Percentiles rank a stretch among this genome's conserved stretches.
Evolutionary conservation across 2,113 vertebrate genomes (phyloP).

Genomic region (Mola mola): DNA sequence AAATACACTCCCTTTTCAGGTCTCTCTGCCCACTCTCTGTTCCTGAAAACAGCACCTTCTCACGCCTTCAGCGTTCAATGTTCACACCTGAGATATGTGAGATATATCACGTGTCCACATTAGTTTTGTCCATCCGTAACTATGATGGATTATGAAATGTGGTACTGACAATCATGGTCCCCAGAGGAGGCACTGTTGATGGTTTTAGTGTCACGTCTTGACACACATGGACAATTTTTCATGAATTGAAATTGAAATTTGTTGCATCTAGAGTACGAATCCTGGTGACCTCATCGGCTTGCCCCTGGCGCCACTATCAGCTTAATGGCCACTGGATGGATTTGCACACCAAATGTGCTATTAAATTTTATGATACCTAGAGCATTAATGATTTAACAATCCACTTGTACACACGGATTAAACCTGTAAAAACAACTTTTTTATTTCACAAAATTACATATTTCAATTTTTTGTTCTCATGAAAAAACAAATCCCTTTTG

Average conservation of each 20-base stretch:
- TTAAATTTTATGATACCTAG: no score
- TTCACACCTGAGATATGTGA: not conserved
- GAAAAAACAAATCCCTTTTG: no score
- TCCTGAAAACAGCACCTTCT: not conserved
- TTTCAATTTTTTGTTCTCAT: no score
- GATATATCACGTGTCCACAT: not conserved
- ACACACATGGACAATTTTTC: not conserved
- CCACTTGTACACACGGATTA: no score
- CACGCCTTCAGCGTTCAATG: constrained; percentile 1
- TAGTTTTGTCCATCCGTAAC: not conserved
- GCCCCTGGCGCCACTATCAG: no score
- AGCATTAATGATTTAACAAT: no score
- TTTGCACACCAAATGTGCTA: no score
- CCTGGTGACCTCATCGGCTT: no score
- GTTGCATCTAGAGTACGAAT: no score
- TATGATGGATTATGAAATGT: not conserved
- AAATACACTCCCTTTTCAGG: not conserved
- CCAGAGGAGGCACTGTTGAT: not conserved
- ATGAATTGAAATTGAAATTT: no score
- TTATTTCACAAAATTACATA: no score
- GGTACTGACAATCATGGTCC: not conserved
- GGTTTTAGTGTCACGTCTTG: not conserved
- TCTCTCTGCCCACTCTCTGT: constrained; percentile 12
- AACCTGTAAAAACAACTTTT: no score
- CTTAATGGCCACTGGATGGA: not conserved